Evolutionary conservation across 2,888 invertebrate genomes (phyloP).

Genomic region (Zygogramma bicolorata): DNA sequence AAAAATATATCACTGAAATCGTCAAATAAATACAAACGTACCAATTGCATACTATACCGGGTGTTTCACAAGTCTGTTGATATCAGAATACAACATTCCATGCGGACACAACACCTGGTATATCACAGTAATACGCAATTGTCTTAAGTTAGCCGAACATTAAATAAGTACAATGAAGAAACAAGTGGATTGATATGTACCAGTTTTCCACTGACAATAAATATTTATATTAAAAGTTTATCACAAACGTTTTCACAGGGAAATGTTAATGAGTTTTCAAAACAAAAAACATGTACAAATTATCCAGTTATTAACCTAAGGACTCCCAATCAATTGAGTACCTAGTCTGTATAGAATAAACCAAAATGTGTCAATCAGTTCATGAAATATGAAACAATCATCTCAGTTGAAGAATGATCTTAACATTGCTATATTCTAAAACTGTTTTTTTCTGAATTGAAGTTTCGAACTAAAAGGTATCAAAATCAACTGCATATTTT

Average conservation of each 20-base stretch:
- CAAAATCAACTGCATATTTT: too few relatives aligned
- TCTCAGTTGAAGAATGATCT: too few relatives aligned
- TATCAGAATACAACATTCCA: too few relatives aligned
- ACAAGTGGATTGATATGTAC: not conserved
- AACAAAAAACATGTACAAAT: not conserved
- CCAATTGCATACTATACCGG: conserved; percentile 64
- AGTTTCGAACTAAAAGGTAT: too few relatives aligned
- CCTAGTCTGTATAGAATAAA: too few relatives aligned
- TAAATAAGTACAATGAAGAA: not conserved
- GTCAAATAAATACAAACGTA: conserved; percentile 35
- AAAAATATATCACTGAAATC: conserved; percentile 29
- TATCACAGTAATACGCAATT: conserved; percentile 59
- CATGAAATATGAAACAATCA: too few relatives aligned
- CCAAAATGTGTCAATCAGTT: too few relatives aligned
- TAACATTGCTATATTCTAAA: too few relatives aligned
- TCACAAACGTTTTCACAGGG: not conserved
- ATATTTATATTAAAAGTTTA: not conserved
- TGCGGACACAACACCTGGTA: conserved; percentile 60
- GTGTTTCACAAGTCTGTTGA: conserved; percentile 48
- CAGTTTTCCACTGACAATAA: not conserved
- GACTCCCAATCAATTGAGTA: too few relatives aligned
- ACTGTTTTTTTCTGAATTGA: too few relatives aligned
- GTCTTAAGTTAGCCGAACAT: conserved; percentile 29
- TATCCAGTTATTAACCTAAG: too few relatives aligned
- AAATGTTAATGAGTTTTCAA: not conserved